phyloP scores from a whole-genome alignment of 2,797 vertebrate genomes.

The Lutra lutra region DNA sequence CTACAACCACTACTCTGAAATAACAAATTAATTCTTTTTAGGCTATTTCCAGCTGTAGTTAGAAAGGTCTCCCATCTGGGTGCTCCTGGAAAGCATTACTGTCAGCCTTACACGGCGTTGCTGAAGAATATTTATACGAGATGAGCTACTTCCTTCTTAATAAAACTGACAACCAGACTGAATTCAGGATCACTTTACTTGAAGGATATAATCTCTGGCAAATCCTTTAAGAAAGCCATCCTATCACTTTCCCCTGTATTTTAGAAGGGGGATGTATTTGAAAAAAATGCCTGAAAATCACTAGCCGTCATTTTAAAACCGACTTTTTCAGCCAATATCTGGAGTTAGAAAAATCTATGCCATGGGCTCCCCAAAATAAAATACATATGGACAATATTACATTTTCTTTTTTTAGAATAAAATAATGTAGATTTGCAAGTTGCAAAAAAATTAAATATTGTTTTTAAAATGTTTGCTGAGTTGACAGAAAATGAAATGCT shows the following conservation, averaged over 20 bases:
- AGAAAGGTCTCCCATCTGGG: not conserved
- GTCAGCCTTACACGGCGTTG: not conserved
- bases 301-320: not conserved
- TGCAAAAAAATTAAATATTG: not conserved
- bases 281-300: slow-evolving; percentile 34
- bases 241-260: not conserved
- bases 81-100: not conserved
- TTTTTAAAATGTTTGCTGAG: slow-evolving; percentile 10
- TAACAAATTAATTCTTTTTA: slow-evolving; percentile 72
- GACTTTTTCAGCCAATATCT: not conserved
- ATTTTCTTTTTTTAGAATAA: not conserved
- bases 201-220: slow-evolving; percentile 38
- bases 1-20: slow-evolving; percentile 78
- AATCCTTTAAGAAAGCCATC: slow-evolving; percentile 46
- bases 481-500: not conserved
- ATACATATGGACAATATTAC: not conserved
- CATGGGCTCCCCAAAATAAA: not conserved
- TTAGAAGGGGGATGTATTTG: slow-evolving; percentile 28
- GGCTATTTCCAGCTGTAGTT: not conserved
- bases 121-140: slow-evolving; percentile 61
- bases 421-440: not conserved
- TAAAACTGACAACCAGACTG: slow-evolving; percentile 17
- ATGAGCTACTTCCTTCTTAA: slow-evolving; percentile 23
- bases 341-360: not conserved
- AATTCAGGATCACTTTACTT: not conserved